These are phyloP conservation scores for Pluvialis apricaria DNA, from an alignment of 2,113 vertebrate genomes.

Conservation along the genomic window DNA sequence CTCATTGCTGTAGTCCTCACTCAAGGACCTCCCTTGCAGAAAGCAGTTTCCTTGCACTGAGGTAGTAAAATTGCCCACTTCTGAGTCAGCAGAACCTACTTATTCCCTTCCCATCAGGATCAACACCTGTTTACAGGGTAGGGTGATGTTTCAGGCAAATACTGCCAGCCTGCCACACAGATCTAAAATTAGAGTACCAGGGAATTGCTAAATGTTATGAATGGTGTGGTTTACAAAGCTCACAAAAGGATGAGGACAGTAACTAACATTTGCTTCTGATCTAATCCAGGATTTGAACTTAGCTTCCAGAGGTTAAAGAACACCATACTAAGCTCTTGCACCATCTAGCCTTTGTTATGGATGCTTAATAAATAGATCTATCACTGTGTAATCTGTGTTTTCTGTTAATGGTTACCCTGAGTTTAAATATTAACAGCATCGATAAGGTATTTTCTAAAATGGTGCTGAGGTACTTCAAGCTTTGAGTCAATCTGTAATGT, in stretches of 20 bases:
- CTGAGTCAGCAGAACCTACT: constrained; percentile 64
- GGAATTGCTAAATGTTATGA: constrained; percentile 65
- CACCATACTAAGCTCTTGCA: constrained; percentile 21
- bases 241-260: constrained; percentile 58
- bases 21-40: background rate
- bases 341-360: constrained; percentile 27
- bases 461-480: background rate
- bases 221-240: constrained; percentile 55
- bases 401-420: constrained; percentile 23
- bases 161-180: constrained; percentile 28
- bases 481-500: background rate
- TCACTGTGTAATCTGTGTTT: background rate
- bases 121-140: constrained; percentile 51
- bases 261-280: constrained; percentile 57
- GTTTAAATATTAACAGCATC: constrained; percentile 40
- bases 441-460: constrained; percentile 9
- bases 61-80: constrained; percentile 29
- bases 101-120: constrained; percentile 52
- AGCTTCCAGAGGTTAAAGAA: constrained; percentile 49
- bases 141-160: constrained; percentile 49
- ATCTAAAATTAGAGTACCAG: constrained; percentile 57
- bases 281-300: constrained; percentile 47
- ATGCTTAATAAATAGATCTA: constrained; percentile 26
- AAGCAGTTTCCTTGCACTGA: background rate
- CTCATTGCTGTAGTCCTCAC: background rate